Conservation (phyloP, 2,888 invertebrate species). For the Nomada lathburiana region DNA sequence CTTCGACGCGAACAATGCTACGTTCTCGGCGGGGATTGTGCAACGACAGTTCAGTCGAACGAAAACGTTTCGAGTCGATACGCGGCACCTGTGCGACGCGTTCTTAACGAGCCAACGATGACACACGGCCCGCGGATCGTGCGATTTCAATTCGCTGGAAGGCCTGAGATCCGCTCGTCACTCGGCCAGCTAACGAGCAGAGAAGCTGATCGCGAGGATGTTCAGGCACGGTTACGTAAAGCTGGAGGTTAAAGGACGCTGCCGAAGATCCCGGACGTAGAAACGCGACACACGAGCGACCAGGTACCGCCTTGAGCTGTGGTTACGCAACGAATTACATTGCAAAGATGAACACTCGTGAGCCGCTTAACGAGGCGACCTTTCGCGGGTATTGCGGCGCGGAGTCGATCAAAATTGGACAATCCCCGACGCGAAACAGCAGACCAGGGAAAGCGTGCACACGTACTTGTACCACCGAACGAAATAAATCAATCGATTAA, state of each 20-base stretch:
- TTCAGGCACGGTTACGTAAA: constrained; percentile 54
- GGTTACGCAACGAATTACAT: constrained; percentile 64
- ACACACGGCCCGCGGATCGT: background rate
- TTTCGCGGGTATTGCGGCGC: constrained; percentile 36
- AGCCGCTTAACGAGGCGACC: constrained; percentile 58
- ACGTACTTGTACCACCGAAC: background rate
- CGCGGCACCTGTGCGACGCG: constrained; percentile 13
- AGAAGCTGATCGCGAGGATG: constrained; percentile 32
- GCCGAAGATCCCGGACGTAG: constrained; percentile 61
- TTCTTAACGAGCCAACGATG: constrained; percentile 6
- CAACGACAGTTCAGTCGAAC: no score
- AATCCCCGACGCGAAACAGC: background rate
- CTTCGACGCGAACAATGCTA: no score
- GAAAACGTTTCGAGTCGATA: background rate
- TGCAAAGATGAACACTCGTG: constrained; percentile 30
- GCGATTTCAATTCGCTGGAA: constrained; percentile 52
- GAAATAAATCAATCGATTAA: background rate
- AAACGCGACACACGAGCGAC: constrained; percentile 48
- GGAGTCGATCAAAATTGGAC: constrained; percentile 58
- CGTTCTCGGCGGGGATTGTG: no score
- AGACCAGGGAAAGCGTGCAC: background rate
- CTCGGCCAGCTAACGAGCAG: constrained; percentile 15
- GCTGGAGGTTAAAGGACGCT: constrained; percentile 59
- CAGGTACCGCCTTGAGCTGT: constrained; percentile 40
- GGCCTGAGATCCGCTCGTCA: constrained; percentile 48